These are phyloP conservation scores for Balearica regulorum DNA, from an alignment of 2,797 vertebrate genomes.

Conservation along the genomic window DNA sequence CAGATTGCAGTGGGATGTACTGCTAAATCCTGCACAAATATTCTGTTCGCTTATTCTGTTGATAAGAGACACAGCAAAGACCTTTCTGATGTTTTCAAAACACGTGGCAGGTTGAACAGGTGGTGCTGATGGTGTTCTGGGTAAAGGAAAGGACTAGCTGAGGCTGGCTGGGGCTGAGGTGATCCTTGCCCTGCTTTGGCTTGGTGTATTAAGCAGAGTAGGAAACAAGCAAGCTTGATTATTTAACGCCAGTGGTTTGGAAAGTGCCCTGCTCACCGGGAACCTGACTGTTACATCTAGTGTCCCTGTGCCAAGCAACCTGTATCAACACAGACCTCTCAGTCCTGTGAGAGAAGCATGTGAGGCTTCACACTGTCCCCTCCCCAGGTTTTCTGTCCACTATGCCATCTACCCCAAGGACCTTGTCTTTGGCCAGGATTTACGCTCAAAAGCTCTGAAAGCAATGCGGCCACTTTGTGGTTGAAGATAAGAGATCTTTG, in stretches of 20 bases:
- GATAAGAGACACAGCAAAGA: slow-evolving; percentile 35
- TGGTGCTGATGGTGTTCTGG: slow-evolving; percentile 20
- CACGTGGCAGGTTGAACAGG: slow-evolving; percentile 4
- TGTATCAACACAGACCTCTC: accelerated
- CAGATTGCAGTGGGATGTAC: not conserved
- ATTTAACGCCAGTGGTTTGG: not conserved
- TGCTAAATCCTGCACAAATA: not conserved
- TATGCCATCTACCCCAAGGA: not conserved
- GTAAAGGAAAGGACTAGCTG: not conserved
- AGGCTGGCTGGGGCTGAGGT: not conserved
- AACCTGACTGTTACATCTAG: not conserved
- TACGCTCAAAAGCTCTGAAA: not conserved
- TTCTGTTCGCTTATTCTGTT: not conserved
- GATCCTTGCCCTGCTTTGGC: not conserved
- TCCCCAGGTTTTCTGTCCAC: not conserved
- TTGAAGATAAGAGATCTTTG: not conserved
- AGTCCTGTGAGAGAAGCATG: not conserved
- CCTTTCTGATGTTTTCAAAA: slow-evolving; percentile 60
- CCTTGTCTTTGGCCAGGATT: not conserved
- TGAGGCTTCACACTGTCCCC: not conserved
- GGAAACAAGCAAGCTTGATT: not conserved
- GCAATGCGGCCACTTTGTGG: not conserved
- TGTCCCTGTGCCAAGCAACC: not conserved
- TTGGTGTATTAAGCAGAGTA: not conserved
- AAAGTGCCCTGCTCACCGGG: not conserved